Evolutionary conservation across 2,888 invertebrate species (phyloP), one percentile per base, ranked within the genome.

Genomic region (Phlogophora meticulosa): DNA sequence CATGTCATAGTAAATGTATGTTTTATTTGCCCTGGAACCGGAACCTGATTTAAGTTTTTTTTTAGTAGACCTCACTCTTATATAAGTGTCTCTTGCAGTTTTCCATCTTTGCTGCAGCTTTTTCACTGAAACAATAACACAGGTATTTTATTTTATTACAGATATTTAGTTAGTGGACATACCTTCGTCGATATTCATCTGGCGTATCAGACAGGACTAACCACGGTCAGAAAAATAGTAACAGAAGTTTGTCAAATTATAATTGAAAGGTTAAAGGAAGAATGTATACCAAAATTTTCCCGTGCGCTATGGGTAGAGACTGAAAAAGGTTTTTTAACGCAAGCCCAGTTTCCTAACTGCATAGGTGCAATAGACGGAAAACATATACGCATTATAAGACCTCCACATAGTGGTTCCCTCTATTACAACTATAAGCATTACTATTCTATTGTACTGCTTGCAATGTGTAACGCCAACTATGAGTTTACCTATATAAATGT

Each of bases 181-280:
- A 80, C 76, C 52, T 78, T 78, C 68, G 70, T 72, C 52, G 80
- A 80, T 57, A 51, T 80, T 34, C 78, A 78, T 64, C 70, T 80
- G 80, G 76, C 80, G 74, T 81, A 79, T 69, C 81, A 81, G 49
- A 56, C n/a, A n/a, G n/a, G n/a, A n/a, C n/a, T n/a, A n/a, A n/a
- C n/a, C n/a, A n/a, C n/a, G n/a, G n/a, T n/a, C 81, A 60, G 76
- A 77, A 81, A 76, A 75, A 79, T 78, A 69, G 79, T 81, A 56
- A 79, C 43, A 73, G 71, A 81, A 69, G 81, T 79, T 56, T 79
- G 77, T 77, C 79, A 81, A 77, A 81, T 79, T 79, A 81, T 81
- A 81, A 73, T 51, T 70, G 66, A 79, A 77, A 77, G 69, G 67
- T 67, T 80, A 51, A 80, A 78, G 66, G 76, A 78, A 75, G 76